Percentiles rank a stretch among this genome's conserved stretches.
Evolutionary conservation across 2,113 vertebrate species (phyloP).

Genomic region (Jaculus jaculus): DNA sequence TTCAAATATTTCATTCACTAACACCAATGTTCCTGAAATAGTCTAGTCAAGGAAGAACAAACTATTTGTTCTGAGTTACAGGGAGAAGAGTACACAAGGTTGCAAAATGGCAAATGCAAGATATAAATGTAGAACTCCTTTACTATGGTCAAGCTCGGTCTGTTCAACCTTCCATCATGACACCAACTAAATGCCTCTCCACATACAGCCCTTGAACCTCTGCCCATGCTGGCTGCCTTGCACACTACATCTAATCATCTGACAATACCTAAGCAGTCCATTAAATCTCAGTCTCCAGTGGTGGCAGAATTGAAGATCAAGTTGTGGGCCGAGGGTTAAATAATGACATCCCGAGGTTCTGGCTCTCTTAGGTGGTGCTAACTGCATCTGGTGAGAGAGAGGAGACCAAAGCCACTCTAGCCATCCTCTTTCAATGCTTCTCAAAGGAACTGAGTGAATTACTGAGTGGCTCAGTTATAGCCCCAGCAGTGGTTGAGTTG

Average conservation of each 20-base stretch:
- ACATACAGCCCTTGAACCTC: not conserved
- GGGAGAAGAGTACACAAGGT: not conserved
- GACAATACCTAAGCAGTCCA: not conserved
- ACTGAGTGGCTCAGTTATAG: not conserved
- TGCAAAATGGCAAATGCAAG: not conserved
- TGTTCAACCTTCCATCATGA: not conserved
- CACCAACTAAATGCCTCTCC: not conserved
- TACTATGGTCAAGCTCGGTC: not conserved
- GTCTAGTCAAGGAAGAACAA: not conserved
- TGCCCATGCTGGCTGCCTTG: not conserved
- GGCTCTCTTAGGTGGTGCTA: not conserved
- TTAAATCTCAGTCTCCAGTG: not conserved
- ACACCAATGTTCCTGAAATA: not conserved
- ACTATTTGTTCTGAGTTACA: rapidly evolving
- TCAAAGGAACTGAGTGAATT: not conserved
- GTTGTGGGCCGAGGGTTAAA: not conserved
- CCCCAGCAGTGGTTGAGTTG: not conserved
- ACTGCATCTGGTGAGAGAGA: not conserved
- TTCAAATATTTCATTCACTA: not conserved
- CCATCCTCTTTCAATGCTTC: not conserved
- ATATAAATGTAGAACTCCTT: not conserved
- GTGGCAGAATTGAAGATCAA: not conserved
- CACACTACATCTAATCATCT: not conserved
- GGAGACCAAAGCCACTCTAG: too few species aligned
- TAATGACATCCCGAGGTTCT: not conserved